These are phyloP conservation scores for Numida meleagris DNA, from an alignment of 2,113 vertebrate genomes.

Conservation along the genomic window DNA sequence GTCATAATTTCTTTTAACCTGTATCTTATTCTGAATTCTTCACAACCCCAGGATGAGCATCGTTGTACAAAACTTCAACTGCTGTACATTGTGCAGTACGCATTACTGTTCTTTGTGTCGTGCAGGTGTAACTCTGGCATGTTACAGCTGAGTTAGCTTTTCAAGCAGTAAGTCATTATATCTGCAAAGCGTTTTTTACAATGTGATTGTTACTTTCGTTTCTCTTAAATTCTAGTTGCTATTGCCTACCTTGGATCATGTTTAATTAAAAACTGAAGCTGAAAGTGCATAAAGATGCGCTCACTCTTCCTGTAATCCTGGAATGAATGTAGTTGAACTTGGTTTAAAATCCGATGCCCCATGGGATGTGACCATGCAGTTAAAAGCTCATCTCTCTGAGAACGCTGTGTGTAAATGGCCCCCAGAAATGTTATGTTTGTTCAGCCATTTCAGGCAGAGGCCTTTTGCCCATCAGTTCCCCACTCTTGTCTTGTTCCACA, in stretches of 20 bases:
- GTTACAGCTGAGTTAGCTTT: neutral
- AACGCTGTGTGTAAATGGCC: neutral
- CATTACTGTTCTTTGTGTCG: neutral
- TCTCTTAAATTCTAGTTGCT: neutral
- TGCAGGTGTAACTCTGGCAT: neutral
- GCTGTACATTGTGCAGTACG: accelerated
- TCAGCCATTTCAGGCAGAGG: neutral
- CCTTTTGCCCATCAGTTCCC: neutral
- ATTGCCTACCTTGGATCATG: neutral
- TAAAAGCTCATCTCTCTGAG: neutral
- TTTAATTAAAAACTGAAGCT: neutral
- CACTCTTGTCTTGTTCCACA: neutral
- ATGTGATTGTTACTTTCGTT: neutral
- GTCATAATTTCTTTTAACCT: neutral
- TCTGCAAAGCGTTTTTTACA: neutral
- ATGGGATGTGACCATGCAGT: neutral
- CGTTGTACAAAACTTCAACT: neutral
- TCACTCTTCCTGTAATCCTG: neutral
- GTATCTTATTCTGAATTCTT: neutral
- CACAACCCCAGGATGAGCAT: neutral
- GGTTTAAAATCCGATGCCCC: neutral
- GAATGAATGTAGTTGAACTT: neutral
- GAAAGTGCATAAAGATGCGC: neutral
- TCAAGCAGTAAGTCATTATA: neutral
- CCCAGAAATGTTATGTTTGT: neutral